Evolutionary conservation across 1,140 invertebrate genomes (phyloP).

Genomic region (Brachionus paranguensis): DNA sequence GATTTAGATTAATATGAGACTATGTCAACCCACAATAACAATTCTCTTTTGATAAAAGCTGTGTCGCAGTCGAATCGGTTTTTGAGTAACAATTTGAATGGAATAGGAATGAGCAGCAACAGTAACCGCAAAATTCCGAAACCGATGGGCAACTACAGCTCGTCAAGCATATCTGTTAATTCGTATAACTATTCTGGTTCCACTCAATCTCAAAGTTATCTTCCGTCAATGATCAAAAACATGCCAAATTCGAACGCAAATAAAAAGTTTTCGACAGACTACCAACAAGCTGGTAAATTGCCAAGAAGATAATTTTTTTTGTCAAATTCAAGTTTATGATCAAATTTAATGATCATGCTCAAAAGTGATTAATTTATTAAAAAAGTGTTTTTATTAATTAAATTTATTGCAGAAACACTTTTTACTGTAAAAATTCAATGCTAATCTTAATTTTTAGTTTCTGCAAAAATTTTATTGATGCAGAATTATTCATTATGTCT

Average conservation of each 20-base stretch:
- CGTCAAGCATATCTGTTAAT: background rate
- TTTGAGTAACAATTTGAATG: background rate
- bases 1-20: constrained; percentile 25
- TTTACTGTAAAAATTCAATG: too few species aligned
- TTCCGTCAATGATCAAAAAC: constrained; percentile 25
- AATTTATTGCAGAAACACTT: too few species aligned
- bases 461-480: too few species aligned
- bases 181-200: background rate
- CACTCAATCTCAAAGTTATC: constrained; percentile 32
- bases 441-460: background rate
- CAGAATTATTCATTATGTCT: too few species aligned
- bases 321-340: too few species aligned
- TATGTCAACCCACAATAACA: constrained; percentile 13
- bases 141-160: constrained; percentile 19
- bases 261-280: constrained; percentile 15
- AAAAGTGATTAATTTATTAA: too few species aligned
- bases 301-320: too few species aligned
- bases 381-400: too few species aligned
- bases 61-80: background rate
- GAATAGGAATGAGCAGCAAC: background rate
- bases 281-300: constrained; percentile 30
- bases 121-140: background rate
- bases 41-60: background rate
- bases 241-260: background rate
- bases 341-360: too few species aligned